Percentiles rank a stretch among this genome's conserved stretches.
phyloP scores from a whole-genome alignment of 2,113 vertebrate species.

The Apodemus speciosus region DNA sequence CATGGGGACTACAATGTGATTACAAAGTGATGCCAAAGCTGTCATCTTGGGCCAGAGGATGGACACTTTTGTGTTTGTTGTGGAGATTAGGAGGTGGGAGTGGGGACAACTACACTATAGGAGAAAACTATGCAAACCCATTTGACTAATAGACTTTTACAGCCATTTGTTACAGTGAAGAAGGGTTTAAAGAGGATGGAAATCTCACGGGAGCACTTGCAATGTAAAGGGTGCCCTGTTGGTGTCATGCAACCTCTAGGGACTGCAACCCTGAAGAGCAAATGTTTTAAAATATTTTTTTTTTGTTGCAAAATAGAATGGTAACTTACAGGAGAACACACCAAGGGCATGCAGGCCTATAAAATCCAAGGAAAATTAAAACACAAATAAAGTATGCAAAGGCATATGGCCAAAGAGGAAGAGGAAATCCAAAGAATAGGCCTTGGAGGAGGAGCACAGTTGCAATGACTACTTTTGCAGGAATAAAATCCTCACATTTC shows the following conservation, averaged over 20 bases:
- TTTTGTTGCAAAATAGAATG: conserved; percentile 1
- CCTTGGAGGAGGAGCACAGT: not conserved
- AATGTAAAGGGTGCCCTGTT: not conserved
- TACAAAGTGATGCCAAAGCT: not conserved
- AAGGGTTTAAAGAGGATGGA: not conserved
- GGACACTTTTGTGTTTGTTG: not conserved
- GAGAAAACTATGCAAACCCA: not conserved
- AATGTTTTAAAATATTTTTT: not conserved
- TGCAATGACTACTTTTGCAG: not conserved
- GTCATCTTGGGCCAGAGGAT: not conserved
- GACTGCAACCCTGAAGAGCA: not conserved
- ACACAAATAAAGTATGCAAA: not conserved
- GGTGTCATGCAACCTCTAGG: not conserved
- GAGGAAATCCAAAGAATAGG: not conserved
- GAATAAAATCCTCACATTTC: not conserved
- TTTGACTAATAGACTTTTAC: not conserved
- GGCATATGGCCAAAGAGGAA: not conserved
- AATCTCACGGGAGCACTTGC: not conserved
- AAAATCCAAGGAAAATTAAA: not conserved
- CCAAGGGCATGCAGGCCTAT: not conserved
- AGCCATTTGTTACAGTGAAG: not conserved
- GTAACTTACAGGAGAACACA: not conserved
- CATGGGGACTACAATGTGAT: not conserved
- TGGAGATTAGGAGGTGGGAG: not conserved
- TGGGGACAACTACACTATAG: not conserved